Base-by-base conservation (phyloP, 1,140 invertebrate genomes). In the Oscheius sp. region DNA sequence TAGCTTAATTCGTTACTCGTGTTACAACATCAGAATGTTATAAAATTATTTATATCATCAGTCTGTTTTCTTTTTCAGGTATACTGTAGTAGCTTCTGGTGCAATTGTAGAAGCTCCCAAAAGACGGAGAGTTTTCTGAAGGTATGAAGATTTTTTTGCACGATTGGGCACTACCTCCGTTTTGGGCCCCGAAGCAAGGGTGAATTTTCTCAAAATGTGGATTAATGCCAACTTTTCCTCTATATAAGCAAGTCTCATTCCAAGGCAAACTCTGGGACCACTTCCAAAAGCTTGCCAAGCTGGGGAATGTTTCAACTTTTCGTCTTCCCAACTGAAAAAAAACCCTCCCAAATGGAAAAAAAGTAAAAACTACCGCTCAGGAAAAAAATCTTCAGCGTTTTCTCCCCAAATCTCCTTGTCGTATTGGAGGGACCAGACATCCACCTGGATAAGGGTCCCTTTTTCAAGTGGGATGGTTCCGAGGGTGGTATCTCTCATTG, bases 181-280 rank as follows among this genome's bases (percentile, higher is more conserved):
- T 55, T 80, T 61, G 3, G 64, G 46, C 45, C 77, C 78, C 15
- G 58, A 45, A 2, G 68, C 62, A 77, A 83, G 78, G 68, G 72
- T 31, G 18, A 80, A 81, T 31, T 80, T 80, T 32, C 79, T 76
- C 18, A 86, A 49, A 1, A 85, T 62, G n/a, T 73, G 46, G 7
- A 82, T 77, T 4, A 86, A 26, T 15, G 80, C 79, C 74, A 85
- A 79, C 78, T 86, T 86, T 18, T 80, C 78, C 76, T 86, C 84
- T 42, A 85, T 70, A 32, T 83, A 66, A 10, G 86, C 86, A 31
- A 87, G 82, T 20, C 86, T 77, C 46, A 85, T 80, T 15, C 86
- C 87, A 13, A 87, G 84, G 78, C 87, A 87, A 46, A 84, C 83
- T 62, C 87, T 76, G 0, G 86, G 87, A 26, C 87, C 87, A 13